Conservation (phyloP, 1,140 invertebrate species). For the Ceratoteleas bidentatus region DNA sequence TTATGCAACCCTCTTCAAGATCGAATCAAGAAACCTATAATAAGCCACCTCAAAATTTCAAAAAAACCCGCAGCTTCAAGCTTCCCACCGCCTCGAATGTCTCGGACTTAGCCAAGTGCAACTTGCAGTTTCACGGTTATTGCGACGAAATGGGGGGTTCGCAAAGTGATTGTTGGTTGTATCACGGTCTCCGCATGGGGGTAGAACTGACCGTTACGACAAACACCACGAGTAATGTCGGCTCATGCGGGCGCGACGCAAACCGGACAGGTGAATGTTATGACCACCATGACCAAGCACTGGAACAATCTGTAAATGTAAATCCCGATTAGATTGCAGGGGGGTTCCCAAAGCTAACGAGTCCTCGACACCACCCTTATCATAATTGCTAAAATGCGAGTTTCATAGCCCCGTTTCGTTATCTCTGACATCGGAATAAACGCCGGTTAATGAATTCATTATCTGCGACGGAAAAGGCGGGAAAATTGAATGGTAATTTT, state of each 20-base stretch:
- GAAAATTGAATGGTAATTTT: conserved; percentile 14
- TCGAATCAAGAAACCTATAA: too few species aligned
- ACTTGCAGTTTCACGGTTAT: conserved; percentile 58
- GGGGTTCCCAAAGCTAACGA: conserved; percentile 64
- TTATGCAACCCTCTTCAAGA: too few species aligned
- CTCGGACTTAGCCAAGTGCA: conserved; percentile 37
- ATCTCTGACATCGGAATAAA: conserved; percentile 1
- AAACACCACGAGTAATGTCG: conserved; percentile 52
- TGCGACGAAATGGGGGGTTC: conserved; percentile 50
- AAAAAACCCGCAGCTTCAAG: too few species aligned
- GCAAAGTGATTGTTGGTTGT: conserved; percentile 62
- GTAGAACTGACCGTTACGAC: conserved; percentile 76
- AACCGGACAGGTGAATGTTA: conserved; percentile 73
- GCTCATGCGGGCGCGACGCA: conserved; percentile 69
- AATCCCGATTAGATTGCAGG: conserved; percentile 70
- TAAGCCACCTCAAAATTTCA: too few species aligned
- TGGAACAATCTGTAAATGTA: conserved; percentile 71
- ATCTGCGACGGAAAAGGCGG: not conserved
- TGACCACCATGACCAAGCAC: conserved; percentile 71
- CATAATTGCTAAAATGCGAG: conserved; percentile 22
- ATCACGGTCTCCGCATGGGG: conserved; percentile 71
- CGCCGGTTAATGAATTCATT: not conserved
- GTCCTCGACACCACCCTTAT: conserved; percentile 27
- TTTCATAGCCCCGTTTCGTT: conserved; percentile 10
- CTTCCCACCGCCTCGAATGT: too few species aligned